Conservation (phyloP, 2,888 invertebrate species). For the Apotomis betuletana region DNA sequence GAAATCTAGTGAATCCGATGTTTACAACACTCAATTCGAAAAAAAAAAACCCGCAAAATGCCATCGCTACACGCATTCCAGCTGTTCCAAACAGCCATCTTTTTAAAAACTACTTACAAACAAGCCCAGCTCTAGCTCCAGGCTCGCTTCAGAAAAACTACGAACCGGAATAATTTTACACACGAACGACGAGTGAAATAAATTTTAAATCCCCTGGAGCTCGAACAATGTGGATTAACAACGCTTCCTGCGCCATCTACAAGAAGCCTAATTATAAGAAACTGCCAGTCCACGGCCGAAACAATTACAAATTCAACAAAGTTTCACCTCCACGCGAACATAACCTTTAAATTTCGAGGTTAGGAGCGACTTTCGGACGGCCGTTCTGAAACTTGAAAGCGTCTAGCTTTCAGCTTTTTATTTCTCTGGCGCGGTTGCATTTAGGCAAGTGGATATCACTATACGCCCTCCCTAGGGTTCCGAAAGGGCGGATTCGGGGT, state of each 20-base stretch:
- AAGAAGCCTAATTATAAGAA: constrained; percentile 49
- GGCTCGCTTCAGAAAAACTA: constrained; percentile 12
- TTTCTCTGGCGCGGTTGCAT: constrained; percentile 43
- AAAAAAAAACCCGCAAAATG: too few species aligned
- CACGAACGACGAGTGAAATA: constrained; percentile 32
- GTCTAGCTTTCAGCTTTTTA: constrained; percentile 61
- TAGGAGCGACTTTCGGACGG: constrained; percentile 29
- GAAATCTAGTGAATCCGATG: too few species aligned
- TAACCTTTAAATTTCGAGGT: neutral
- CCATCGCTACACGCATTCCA: too few species aligned
- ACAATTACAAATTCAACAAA: constrained; percentile 58
- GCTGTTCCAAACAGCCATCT: too few species aligned
- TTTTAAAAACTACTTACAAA: too few species aligned
- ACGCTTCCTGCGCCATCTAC: constrained; percentile 34
- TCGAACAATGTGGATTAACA: constrained; percentile 43
- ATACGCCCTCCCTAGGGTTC: constrained; percentile 17
- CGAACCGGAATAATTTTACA: constrained; percentile 17
- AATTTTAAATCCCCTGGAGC: constrained; percentile 37
- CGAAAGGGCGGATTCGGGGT: constrained; percentile 5
- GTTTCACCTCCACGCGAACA: constrained; percentile 43
- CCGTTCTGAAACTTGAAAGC: constrained; percentile 53
- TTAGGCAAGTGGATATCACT: constrained; percentile 41
- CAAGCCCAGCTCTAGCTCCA: neutral
- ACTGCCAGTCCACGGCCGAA: constrained; percentile 47
- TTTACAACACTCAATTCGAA: too few species aligned